Percentiles rank a stretch among this genome's conserved stretches.
phyloP scores from a whole-genome alignment of 2,797 vertebrate genomes.

The Lepilemur septentrionalis region DNA sequence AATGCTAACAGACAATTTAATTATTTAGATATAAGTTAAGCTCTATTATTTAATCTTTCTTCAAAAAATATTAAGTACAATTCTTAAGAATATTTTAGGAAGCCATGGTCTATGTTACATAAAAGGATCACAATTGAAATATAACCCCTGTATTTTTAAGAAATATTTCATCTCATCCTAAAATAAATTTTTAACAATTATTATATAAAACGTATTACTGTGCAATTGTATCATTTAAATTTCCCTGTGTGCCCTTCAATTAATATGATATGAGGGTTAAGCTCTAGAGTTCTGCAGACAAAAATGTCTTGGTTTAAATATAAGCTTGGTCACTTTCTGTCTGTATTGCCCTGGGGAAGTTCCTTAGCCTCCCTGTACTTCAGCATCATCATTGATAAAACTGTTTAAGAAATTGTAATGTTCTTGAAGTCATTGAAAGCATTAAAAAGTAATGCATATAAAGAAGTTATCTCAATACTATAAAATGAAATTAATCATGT shows the following conservation, averaged over 20 bases:
- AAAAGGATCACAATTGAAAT: neutral
- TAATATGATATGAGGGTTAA: neutral
- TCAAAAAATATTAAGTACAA: neutral
- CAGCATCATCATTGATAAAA: neutral
- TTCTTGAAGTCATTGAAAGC: neutral
- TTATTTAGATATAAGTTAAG: neutral
- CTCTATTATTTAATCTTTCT: neutral
- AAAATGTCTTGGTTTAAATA: neutral
- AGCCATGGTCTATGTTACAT: neutral
- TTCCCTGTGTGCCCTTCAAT: neutral
- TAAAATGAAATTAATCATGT: neutral
- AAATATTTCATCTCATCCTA: neutral
- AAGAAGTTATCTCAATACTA: neutral
- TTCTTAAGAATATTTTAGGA: neutral
- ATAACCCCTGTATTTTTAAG: neutral
- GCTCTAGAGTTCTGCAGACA: neutral
- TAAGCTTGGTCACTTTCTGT: neutral
- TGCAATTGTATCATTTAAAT: neutral
- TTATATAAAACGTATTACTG: neutral
- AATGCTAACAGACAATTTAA: neutral
- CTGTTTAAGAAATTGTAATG: neutral
- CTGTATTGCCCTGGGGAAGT: fast-evolving
- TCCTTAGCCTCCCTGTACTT: neutral
- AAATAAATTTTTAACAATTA: neutral
- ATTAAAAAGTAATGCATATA: neutral